Evolutionary conservation across 1,140 invertebrate genomes (phyloP).

Genomic region (Drosophila oshimai): DNA sequence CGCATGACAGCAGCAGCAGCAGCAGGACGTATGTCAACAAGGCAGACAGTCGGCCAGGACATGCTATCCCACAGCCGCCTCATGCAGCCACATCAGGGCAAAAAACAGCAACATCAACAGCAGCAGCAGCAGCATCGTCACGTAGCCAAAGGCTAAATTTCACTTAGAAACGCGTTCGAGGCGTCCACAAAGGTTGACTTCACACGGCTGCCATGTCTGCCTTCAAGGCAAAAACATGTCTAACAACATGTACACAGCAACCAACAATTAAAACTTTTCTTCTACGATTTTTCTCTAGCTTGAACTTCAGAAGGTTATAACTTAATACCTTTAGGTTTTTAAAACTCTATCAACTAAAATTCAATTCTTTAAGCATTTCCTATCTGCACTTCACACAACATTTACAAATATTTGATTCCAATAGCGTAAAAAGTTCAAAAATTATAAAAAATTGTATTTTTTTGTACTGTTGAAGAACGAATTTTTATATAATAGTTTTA

Average conservation of each 20-base stretch:
- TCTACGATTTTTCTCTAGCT: too few relatives aligned
- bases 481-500: too few relatives aligned
- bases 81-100: slow-evolving; percentile 9
- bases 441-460: too few relatives aligned
- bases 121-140: slow-evolving; percentile 24
- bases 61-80: not conserved
- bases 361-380: too few relatives aligned
- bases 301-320: too few relatives aligned
- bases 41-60: slow-evolving; percentile 61
- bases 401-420: too few relatives aligned
- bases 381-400: too few relatives aligned
- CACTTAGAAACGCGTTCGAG: slow-evolving; percentile 52
- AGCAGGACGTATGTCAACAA: slow-evolving; percentile 35
- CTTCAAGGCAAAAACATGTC: slow-evolving; percentile 33
- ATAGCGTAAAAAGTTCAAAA: too few relatives aligned
- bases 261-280: not conserved
- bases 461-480: too few relatives aligned
- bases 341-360: too few relatives aligned
- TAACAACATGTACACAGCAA: slow-evolving; percentile 6
- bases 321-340: too few relatives aligned
- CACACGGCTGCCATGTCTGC: slow-evolving; percentile 29
- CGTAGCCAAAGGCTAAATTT: slow-evolving; percentile 46
- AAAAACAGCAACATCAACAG: not conserved
- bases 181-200: slow-evolving; percentile 66
- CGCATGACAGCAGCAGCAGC: slow-evolving; percentile 49